Evolutionary conservation across 2,888 invertebrate species (phyloP).

Genomic region (Melieria picta): DNA sequence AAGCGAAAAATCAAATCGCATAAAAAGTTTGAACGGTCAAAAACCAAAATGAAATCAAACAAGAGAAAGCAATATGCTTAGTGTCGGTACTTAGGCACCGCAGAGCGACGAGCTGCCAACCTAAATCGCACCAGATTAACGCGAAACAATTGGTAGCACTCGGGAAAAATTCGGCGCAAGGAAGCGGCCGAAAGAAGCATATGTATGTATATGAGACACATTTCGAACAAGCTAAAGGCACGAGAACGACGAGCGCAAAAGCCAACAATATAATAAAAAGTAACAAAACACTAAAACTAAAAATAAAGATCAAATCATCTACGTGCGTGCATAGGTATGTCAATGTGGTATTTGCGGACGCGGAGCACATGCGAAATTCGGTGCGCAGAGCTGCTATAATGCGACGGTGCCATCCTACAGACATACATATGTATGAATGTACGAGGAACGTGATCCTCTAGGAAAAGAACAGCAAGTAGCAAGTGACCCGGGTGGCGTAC

Average conservation of each 20-base stretch:
- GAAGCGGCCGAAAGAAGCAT: background rate
- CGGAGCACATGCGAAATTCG: too few species aligned
- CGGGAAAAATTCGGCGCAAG: background rate
- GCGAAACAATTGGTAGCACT: conserved; percentile 2
- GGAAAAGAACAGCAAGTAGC: too few species aligned
- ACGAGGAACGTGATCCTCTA: too few species aligned
- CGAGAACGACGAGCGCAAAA: background rate
- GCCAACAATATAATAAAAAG: background rate
- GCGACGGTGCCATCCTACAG: too few species aligned
- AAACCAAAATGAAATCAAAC: background rate
- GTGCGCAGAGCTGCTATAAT: too few species aligned
- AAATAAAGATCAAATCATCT: background rate
- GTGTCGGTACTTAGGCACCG: background rate
- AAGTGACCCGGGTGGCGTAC: too few species aligned
- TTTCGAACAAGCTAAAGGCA: too few species aligned
- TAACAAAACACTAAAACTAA: background rate
- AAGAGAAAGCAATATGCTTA: background rate
- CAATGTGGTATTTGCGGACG: too few species aligned
- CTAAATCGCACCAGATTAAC: conserved; percentile 9
- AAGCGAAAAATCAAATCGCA: too few species aligned
- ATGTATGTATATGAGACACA: background rate
- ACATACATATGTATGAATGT: too few species aligned
- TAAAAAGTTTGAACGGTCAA: background rate
- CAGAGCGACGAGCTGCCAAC: background rate
- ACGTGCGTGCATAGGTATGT: too few species aligned